These are phyloP conservation scores for Conopomorpha cramerella DNA, from an alignment of 1,140 invertebrate species.

Conservation along the genomic window DNA sequence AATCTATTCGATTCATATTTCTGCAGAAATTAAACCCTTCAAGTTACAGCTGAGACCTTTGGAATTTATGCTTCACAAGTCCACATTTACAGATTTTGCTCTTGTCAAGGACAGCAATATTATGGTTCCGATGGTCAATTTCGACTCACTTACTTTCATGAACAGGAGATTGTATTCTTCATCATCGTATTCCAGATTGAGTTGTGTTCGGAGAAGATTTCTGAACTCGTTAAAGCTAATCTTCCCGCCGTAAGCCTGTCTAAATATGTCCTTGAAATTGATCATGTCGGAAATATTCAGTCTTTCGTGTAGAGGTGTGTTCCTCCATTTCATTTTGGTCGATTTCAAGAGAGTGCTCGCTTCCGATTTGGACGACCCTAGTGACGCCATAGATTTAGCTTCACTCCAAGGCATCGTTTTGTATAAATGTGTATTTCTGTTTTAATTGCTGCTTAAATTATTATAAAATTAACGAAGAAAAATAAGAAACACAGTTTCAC, in stretches of 20 bases:
- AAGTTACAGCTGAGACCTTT: not conserved
- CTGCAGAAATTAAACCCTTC: not conserved
- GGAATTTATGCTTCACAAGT: not conserved
- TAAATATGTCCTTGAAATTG: conserved; percentile 36
- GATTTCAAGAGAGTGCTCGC: conserved; percentile 16
- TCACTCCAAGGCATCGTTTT: too few relatives aligned
- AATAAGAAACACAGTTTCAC: too few relatives aligned
- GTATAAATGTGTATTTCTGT: too few relatives aligned
- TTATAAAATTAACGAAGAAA: too few relatives aligned
- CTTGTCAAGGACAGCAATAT: too few relatives aligned
- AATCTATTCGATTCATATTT: not conserved
- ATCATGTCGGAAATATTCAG: conserved; percentile 38
- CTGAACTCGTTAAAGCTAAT: conserved; percentile 31
- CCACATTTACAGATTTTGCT: not conserved
- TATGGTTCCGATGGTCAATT: too few relatives aligned
- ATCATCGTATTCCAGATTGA: conserved; percentile 46
- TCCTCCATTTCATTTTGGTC: conserved; percentile 21
- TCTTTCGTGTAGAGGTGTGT: conserved; percentile 35
- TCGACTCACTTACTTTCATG: conserved; percentile 34
- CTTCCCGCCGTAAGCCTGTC: conserved; percentile 22
- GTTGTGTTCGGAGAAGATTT: conserved; percentile 19
- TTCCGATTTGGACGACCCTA: conserved; percentile 29
- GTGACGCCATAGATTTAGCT: conserved; percentile 24
- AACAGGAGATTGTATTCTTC: conserved; percentile 50
- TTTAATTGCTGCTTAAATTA: too few relatives aligned